Percentiles rank a stretch among this genome's conserved stretches.
Conservation (phyloP, 1,140 invertebrate species). For the Ruditapes philippinarum region DNA sequence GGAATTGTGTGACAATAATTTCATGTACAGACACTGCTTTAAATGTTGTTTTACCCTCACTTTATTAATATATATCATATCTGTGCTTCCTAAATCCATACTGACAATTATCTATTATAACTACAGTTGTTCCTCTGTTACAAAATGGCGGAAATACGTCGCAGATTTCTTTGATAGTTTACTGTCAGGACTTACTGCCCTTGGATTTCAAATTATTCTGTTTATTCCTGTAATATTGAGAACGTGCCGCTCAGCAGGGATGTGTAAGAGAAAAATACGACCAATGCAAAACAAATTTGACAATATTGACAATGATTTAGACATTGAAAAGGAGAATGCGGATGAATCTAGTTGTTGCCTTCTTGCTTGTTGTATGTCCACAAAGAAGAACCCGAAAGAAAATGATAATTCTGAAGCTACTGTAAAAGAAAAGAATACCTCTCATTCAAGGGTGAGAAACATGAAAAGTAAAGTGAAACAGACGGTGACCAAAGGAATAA, state of each 20-base stretch:
- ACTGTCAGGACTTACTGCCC: background rate
- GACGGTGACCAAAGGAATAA: background rate
- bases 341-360: background rate
- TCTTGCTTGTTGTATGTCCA: background rate
- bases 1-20: conserved; percentile 35
- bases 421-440: background rate
- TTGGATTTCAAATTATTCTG: conserved; percentile 36
- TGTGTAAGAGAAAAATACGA: background rate
- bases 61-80: background rate
- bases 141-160: background rate
- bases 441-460: background rate
- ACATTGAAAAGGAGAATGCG: background rate
- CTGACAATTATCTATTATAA: background rate
- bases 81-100: conserved; percentile 34
- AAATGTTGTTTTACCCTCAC: conserved; percentile 31
- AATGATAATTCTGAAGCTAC: background rate
- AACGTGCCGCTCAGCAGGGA: background rate
- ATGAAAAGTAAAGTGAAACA: background rate
- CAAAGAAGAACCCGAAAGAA: background rate
- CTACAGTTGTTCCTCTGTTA: background rate
- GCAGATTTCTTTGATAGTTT: conserved; percentile 11
- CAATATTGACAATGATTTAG: background rate
- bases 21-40: conserved; percentile 29
- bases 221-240: conserved; percentile 10
- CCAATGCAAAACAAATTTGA: background rate